Conservation (phyloP, 2,113 vertebrate species). For the Pyxicephalus adspersus region DNA sequence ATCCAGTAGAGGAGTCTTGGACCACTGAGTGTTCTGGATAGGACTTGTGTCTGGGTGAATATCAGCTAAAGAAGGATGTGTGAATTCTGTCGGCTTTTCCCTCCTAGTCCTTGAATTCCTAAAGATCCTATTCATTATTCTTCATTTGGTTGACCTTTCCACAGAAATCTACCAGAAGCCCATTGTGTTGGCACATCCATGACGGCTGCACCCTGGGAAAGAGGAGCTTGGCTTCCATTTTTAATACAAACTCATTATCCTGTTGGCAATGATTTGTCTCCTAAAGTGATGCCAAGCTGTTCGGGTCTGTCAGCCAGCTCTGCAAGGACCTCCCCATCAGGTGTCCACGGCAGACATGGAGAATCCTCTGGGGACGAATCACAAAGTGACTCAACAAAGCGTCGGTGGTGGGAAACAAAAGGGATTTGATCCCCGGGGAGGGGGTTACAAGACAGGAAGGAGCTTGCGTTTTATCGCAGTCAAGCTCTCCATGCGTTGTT, state of each 20-base stretch:
- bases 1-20: too few species aligned
- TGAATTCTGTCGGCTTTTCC: too few species aligned
- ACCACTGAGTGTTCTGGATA: too few species aligned
- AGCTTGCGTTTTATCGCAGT: neutral
- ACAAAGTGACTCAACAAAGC: neutral
- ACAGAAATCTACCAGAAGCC: neutral
- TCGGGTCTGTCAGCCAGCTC: neutral
- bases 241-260: conserved; percentile 37
- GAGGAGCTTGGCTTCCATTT: conserved; percentile 7
- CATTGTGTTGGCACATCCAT: neutral
- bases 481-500: neutral
- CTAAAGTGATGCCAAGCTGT: neutral
- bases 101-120: too few species aligned
- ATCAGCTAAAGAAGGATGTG: too few species aligned
- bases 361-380: conserved; percentile 7
- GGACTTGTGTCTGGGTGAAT: too few species aligned
- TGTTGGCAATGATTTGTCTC: conserved; percentile 21
- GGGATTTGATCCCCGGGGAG: neutral
- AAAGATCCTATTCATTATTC: too few species aligned
- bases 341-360: neutral
- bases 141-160: too few species aligned
- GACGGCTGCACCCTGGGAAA: neutral
- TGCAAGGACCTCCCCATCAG: conserved; percentile 10
- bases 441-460: neutral
- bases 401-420: conserved; percentile 15